Percentiles rank a stretch among this genome's conserved stretches.
These are phyloP conservation scores for Hemiscyllium ocellatum DNA, from an alignment of 2,113 vertebrate genomes.

Conservation along the genomic window DNA sequence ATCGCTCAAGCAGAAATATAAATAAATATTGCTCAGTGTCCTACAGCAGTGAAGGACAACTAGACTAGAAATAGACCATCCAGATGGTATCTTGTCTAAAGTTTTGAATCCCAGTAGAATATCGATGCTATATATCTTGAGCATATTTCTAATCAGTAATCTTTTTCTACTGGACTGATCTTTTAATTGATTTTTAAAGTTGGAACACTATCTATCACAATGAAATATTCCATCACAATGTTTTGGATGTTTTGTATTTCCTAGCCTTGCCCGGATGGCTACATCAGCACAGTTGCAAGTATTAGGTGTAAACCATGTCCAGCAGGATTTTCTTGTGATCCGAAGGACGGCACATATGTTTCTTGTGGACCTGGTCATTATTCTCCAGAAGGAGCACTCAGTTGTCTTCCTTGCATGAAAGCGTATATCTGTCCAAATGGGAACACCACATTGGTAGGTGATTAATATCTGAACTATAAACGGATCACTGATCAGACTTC, in stretches of 20 bases:
- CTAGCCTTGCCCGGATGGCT: constrained; percentile 66
- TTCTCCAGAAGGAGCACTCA: constrained; percentile 62
- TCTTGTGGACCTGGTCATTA: constrained; percentile 62
- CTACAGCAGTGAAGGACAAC: neutral
- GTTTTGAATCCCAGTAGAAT: neutral
- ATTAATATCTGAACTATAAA: neutral
- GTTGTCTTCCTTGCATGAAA: constrained; percentile 63
- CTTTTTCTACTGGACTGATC: neutral
- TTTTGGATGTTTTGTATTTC: neutral
- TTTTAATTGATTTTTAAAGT: neutral
- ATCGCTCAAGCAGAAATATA: neutral
- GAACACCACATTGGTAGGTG: constrained; percentile 53
- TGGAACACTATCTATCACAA: neutral
- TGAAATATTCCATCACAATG: neutral
- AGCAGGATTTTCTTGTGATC: constrained; percentile 65
- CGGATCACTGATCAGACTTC: neutral
- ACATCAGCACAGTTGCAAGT: constrained; percentile 63
- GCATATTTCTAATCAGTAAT: neutral
- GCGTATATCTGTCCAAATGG: constrained; percentile 61
- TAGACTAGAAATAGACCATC: neutral
- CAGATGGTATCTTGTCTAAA: neutral
- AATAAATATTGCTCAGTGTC: neutral
- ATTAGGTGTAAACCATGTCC: constrained; percentile 65
- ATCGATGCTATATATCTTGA: neutral
- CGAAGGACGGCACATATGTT: constrained; percentile 46